phyloP scores from a whole-genome alignment of 2,113 vertebrate species.

The human (Homo sapiens) region GRCh38 chr1:57253501-57254000 shows the following conservation, averaged over 20 bases:
- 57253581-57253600: neutral
- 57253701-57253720: slow-evolving; percentile 41
- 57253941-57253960: slow-evolving; percentile 75
- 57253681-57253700: neutral
- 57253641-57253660: neutral
- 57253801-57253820: slow-evolving; percentile 27
- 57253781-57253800: slow-evolving; percentile 67
- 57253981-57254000: slow-evolving; percentile 83
- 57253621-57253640: neutral
- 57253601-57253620: neutral
- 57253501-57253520: neutral
- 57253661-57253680: neutral
- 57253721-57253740: neutral
- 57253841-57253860: slow-evolving; percentile 70
- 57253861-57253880: slow-evolving; percentile 74
- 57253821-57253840: slow-evolving; percentile 62
- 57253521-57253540: neutral
- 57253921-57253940: slow-evolving; percentile 62
- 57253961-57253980: slow-evolving; percentile 82
- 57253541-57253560: neutral
- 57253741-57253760: neutral
- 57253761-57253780: neutral
- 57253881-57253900: slow-evolving; percentile 72
- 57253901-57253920: slow-evolving; percentile 73
- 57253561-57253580: neutral